A percentile compares a stretch with the other conserved stretches of the same genome.
These are phyloP conservation scores for Meta bourneti DNA, from an alignment of 2,888 invertebrate species.

Conservation along the genomic window DNA sequence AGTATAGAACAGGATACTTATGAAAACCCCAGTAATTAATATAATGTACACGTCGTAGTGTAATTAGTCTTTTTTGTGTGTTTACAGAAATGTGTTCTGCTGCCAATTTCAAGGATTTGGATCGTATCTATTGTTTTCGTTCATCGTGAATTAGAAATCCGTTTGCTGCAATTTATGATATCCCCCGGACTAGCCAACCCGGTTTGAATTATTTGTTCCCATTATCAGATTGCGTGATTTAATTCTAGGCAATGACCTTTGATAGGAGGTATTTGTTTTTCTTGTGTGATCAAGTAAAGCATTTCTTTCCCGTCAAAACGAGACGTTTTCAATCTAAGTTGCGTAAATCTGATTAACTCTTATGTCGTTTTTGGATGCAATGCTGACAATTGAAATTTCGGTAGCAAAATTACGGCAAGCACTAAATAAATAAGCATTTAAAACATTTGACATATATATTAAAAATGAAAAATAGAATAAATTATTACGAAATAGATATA, in stretches of 20 bases:
- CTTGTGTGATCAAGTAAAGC: not conserved
- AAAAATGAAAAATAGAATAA: too few relatives aligned
- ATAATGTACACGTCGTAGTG: conserved; percentile 36
- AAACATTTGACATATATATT: too few relatives aligned
- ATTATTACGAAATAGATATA: too few relatives aligned
- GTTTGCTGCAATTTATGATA: conserved; percentile 16
- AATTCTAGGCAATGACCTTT: conserved; percentile 9
- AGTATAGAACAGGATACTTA: conserved; percentile 8
- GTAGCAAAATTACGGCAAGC: too few relatives aligned
- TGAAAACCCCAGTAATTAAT: conserved; percentile 58
- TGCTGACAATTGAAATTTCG: too few relatives aligned
- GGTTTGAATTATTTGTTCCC: not conserved
- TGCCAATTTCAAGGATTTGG: conserved; percentile 25
- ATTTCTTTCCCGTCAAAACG: too few relatives aligned
- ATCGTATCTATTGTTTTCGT: not conserved
- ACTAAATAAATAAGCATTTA: too few relatives aligned
- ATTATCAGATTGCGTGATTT: not conserved
- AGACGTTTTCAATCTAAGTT: too few relatives aligned
- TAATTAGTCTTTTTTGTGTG: conserved; percentile 1
- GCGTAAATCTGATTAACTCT: too few relatives aligned
- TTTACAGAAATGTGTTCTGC: conserved; percentile 1
- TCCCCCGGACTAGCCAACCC: not conserved
- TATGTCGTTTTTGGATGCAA: too few relatives aligned
- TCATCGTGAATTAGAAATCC: not conserved
- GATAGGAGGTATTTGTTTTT: not conserved